These are phyloP conservation scores for Coturnix japonica DNA, from an alignment of 2,113 vertebrate species.

Conservation along the genomic window DNA sequence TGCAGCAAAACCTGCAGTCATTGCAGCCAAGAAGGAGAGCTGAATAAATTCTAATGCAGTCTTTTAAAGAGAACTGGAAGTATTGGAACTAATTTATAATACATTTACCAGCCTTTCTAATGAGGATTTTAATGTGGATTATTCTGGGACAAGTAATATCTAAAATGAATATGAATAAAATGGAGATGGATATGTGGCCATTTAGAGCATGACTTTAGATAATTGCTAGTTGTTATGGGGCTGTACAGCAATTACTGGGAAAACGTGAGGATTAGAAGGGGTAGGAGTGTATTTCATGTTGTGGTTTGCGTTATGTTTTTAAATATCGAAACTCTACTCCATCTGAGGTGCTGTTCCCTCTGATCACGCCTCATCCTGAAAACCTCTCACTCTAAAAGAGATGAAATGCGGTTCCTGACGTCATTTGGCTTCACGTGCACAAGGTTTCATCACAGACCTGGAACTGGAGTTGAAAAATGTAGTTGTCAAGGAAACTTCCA, in stretches of 20 bases:
- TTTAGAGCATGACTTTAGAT: not conserved
- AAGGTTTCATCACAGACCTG: not conserved
- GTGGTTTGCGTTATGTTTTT: not conserved
- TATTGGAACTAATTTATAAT: not conserved
- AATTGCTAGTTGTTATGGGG: not conserved
- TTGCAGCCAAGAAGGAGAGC: not conserved
- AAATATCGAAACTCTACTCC: not conserved
- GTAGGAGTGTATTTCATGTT: not conserved
- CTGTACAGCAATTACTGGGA: not conserved
- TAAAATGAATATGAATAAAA: not conserved
- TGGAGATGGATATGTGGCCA: not conserved
- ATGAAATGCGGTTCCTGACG: not conserved
- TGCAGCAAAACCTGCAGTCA: not conserved
- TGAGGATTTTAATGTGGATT: not conserved
- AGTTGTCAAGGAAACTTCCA: not conserved
- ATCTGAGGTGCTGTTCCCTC: not conserved
- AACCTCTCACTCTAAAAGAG: not conserved
- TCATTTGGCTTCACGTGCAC: not conserved
- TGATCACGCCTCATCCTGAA: not conserved
- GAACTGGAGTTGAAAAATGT: not conserved
- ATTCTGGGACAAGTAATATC: not conserved
- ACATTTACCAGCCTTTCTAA: not conserved
- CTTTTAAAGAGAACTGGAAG: not conserved
- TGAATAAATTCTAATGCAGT: not conserved
- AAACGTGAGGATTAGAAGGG: not conserved